phyloP scores from a whole-genome alignment of 2,888 invertebrate genomes.

The Cyclophora punctaria region DNA sequence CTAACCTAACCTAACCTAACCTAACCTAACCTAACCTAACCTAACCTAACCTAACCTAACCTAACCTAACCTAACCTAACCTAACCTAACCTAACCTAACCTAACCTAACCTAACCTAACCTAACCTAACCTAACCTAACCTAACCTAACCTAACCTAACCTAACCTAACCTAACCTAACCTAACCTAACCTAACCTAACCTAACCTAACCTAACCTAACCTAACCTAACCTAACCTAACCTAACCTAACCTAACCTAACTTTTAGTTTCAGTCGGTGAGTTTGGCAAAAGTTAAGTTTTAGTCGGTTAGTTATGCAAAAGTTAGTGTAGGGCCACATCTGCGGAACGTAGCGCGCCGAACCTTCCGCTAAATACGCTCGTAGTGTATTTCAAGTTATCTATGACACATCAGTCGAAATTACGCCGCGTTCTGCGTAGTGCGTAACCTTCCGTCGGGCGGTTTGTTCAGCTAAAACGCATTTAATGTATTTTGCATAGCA shows the following conservation, averaged over 20 bases:
- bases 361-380: no score
- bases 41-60: constrained; percentile 17
- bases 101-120: constrained; percentile 11
- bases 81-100: constrained; percentile 15
- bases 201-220: constrained; percentile 7
- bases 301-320: no score
- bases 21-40: constrained; percentile 14
- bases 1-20: constrained; percentile 17
- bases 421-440: no score
- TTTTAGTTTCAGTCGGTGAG: no score
- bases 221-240: constrained; percentile 16
- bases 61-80: constrained; percentile 12
- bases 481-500: no score
- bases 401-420: no score
- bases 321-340: no score
- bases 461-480: no score
- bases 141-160: constrained; percentile 9
- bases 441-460: no score
- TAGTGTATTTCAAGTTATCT: no score
- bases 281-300: no score
- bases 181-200: constrained; percentile 16
- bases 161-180: constrained; percentile 14
- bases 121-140: constrained; percentile 5
- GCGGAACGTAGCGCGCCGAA: no score
- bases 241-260: constrained; percentile 17